Conservation (phyloP, 2,797 vertebrate genomes). For the Gallirallus australis region DNA sequence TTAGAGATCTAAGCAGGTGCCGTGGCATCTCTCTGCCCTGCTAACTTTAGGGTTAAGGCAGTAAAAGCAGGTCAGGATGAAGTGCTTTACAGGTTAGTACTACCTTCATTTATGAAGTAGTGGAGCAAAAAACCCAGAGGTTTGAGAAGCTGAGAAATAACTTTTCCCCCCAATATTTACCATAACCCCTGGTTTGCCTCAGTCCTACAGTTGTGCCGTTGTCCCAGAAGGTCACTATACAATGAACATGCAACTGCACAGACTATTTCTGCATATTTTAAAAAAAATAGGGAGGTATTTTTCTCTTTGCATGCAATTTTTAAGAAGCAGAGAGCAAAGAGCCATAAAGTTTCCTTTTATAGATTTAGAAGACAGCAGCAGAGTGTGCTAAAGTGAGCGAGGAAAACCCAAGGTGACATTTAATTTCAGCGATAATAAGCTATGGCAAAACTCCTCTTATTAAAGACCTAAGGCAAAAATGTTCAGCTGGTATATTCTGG, state of each 20-base stretch:
- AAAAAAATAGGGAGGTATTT: neutral
- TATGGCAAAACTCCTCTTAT: conserved; percentile 52
- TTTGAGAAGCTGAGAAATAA: neutral
- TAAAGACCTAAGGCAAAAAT: conserved; percentile 53
- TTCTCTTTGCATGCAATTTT: conserved; percentile 45
- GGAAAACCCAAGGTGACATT: conserved; percentile 73
- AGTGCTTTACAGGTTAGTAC: neutral
- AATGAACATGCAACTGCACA: neutral
- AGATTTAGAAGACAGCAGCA: conserved; percentile 43
- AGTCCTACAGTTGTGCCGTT: neutral
- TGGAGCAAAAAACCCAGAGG: neutral
- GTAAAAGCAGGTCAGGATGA: neutral
- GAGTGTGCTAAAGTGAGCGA: conserved; percentile 43
- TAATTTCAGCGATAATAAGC: conserved; percentile 70
- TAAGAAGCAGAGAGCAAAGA: conserved; percentile 10
- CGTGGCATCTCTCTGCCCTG: neutral
- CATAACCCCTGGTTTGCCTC: neutral
- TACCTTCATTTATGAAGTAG: neutral
- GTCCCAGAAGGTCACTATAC: conserved; percentile 1
- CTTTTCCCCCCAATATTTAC: neutral
- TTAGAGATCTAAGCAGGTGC: accelerated
- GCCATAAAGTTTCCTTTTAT: conserved; percentile 66
- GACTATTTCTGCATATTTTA: neutral
- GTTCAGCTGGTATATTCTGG: neutral
- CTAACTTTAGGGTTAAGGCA: neutral